Evolutionary conservation across 2,797 vertebrate species (phyloP), one percentile per base, ranked within the genome.

Genomic region (Gouania willdenowi): DNA sequence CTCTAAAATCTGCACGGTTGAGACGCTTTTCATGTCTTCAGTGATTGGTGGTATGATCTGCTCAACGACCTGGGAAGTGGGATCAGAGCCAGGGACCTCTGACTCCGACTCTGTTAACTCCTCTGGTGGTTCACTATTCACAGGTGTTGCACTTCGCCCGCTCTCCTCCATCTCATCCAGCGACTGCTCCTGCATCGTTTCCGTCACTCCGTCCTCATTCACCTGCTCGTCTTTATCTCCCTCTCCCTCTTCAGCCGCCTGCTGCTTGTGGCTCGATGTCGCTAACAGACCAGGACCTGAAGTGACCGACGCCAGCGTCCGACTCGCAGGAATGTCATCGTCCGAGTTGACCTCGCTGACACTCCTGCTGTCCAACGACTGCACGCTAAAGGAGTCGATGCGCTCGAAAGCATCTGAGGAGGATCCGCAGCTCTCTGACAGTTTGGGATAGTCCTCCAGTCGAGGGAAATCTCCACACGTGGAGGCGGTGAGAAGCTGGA

Each of bases 311-410:
- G 86, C 89, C 10, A 92, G 81, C 6, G 91, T 89, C 72, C 89
- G 91, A 65, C 87, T 93, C 26, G 91, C 92, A 0, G 95, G 87
- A 25, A 93, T 81, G 14, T 99, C 97, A 11, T 99, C 97, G 18
- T 99, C 97, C 0, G 97, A 99, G 73, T 99, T 99, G 18, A 98
- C 94, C 77, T 99, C 97, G 0, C 97, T 99, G 26, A 99, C 93
- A 3, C 97, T 99, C 34, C 92, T 91, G 59, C 97, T 99, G 4
- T 98, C 96, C 66, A 99, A 77, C 1, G 97, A 98, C 82, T 98
- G 97, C 40, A 99, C 80, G 2, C 97, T 99, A 62, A 97, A 98
- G 0, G 96, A 96, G 82, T 99, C 97, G 7, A 98, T 98, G 56
- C 97, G 93, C 76, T 99, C 97, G 23, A 99, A 99, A 3, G 95